phyloP scores from a whole-genome alignment of 2,113 vertebrate genomes.

The Anguilla japonica region DNA sequence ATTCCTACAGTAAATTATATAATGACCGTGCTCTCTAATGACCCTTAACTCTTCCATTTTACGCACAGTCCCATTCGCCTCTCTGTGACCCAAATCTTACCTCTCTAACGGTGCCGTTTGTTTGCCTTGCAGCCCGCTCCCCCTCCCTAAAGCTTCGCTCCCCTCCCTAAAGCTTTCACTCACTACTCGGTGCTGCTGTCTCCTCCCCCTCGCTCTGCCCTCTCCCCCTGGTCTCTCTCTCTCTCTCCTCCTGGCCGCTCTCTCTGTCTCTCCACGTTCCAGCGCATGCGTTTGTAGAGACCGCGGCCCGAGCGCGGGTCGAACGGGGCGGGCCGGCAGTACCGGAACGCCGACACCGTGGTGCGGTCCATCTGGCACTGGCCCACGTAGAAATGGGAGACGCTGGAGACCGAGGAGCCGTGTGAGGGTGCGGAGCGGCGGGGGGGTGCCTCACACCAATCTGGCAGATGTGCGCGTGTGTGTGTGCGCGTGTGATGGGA shows the following conservation, averaged over 20 bases:
- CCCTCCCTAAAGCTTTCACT: conserved; percentile 47
- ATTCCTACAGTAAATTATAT: too few relatives aligned
- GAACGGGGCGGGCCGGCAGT: conserved; percentile 69
- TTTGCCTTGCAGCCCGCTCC: background rate
- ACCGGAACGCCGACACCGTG: conserved; percentile 71
- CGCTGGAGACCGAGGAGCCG: conserved; percentile 47
- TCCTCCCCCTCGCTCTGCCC: background rate
- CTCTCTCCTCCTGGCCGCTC: conserved; percentile 10
- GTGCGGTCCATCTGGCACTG: conserved; percentile 61
- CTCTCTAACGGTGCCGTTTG: background rate
- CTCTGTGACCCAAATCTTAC: background rate
- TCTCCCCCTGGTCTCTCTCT: conserved; percentile 12
- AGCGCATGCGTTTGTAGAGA: conserved; percentile 83
- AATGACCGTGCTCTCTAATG: too few relatives aligned
- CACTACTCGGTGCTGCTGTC: conserved; percentile 69
- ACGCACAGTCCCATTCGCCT: background rate
- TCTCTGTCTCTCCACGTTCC: conserved; percentile 73
- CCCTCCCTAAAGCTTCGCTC: background rate
- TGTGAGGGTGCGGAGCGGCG: background rate
- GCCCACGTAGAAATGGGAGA: conserved; percentile 78
- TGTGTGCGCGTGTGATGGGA: background rate
- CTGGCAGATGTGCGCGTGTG: background rate
- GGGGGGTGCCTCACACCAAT: background rate
- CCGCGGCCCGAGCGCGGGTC: conserved; percentile 34
- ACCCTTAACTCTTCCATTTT: background rate